Conservation (phyloP, 2,113 vertebrate species). For the Melanerpes formicivorus region DNA sequence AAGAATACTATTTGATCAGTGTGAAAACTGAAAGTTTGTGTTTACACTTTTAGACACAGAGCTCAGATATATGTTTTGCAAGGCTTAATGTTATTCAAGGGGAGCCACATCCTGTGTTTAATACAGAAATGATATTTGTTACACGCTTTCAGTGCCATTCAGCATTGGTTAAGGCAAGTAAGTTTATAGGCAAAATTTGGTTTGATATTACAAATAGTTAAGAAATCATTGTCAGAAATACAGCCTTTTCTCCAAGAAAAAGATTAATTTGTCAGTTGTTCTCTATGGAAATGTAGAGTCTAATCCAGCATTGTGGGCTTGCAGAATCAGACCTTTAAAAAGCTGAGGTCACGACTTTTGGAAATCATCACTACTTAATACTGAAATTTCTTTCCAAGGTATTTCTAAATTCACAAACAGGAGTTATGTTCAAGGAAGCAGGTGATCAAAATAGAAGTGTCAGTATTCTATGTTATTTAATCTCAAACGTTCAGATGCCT, state of each 20-base stretch:
- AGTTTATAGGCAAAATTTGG: neutral
- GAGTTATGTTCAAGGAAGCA: neutral
- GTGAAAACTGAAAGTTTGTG: neutral
- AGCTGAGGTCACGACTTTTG: slow-evolving; percentile 6
- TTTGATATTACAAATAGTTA: neutral
- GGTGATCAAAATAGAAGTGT: neutral
- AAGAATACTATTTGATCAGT: slow-evolving; percentile 14
- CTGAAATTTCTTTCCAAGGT: neutral
- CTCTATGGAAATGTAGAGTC: neutral
- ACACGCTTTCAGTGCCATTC: neutral
- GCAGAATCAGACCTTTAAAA: slow-evolving; percentile 15
- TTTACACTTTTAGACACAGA: neutral
- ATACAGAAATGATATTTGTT: neutral
- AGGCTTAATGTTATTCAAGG: neutral
- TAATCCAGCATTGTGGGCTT: neutral
- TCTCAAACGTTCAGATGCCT: neutral
- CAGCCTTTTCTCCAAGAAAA: neutral
- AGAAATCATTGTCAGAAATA: neutral
- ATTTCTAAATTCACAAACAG: slow-evolving; percentile 7
- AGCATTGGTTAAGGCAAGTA: neutral
- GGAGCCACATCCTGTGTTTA: neutral
- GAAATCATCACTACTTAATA: neutral
- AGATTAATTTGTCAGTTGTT: neutral
- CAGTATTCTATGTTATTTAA: neutral
- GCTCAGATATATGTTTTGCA: neutral